Percentiles rank a stretch among this genome's conserved stretches.
These are phyloP conservation scores for Exocentrus adspersus DNA, from an alignment of 2,888 invertebrate species.

Conservation along the genomic window DNA sequence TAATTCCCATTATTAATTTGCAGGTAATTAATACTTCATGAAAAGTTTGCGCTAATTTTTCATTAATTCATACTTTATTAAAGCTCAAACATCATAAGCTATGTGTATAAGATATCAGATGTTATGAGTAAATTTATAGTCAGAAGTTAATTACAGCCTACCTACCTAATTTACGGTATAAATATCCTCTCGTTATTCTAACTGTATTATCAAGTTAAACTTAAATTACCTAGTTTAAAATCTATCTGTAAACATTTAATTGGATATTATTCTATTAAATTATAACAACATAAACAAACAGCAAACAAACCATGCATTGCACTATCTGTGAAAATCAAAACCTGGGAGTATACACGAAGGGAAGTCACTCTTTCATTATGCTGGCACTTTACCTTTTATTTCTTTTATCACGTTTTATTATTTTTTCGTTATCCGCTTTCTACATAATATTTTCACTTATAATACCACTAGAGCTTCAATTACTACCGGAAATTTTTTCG, in stretches of 20 bases:
- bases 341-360: no score
- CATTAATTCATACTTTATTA: conserved; percentile 11
- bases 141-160: conserved; percentile 16
- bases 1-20: neutral
- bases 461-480: no score
- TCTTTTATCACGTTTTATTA: no score
- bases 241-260: conserved; percentile 18
- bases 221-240: conserved; percentile 9
- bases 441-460: no score
- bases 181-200: conserved; percentile 6
- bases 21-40: neutral
- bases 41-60: conserved; percentile 3
- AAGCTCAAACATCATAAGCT: conserved; percentile 2
- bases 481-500: no score
- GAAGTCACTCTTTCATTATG: no score
- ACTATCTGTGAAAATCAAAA: no score
- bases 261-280: conserved; percentile 10
- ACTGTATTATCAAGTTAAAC: conserved; percentile 6
- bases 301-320: no score
- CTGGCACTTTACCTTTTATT: no score
- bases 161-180: neutral
- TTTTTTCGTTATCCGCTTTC: no score
- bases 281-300: conserved; percentile 33
- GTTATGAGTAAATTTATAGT: conserved; percentile 1
- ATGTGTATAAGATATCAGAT: neutral